Conservation (phyloP, 1,140 invertebrate species). For the Calliopsis andreniformis region DNA sequence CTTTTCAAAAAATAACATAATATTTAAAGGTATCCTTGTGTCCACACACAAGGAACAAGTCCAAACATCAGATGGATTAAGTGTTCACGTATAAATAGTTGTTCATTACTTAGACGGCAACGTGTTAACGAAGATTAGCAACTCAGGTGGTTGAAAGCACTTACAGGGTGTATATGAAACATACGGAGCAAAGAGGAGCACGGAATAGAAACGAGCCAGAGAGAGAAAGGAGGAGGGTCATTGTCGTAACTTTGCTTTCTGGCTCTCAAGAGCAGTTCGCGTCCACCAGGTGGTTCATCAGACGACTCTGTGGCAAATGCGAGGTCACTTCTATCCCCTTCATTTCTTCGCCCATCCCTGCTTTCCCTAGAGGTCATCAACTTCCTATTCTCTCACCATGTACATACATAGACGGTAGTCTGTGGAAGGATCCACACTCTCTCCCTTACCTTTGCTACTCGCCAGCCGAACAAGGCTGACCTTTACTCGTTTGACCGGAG, state of each 20-base stretch:
- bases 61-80: background rate
- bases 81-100: constrained; percentile 2
- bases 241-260: constrained; percentile 61
- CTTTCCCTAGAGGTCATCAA: constrained; percentile 35
- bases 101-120: constrained; percentile 29
- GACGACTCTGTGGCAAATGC: constrained; percentile 56
- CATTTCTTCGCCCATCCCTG: constrained; percentile 45
- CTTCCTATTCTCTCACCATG: background rate
- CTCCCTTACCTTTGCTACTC: background rate
- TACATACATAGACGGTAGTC: too few relatives aligned
- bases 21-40: too few relatives aligned
- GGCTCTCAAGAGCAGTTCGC: constrained; percentile 40
- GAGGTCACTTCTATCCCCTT: constrained; percentile 54
- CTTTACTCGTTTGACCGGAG: constrained; percentile 63
- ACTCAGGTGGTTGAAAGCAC: constrained; percentile 49
- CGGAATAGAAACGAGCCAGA: constrained; percentile 12
- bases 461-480: constrained; percentile 48
- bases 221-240: constrained; percentile 27
- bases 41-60: too few relatives aligned
- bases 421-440: constrained; percentile 16
- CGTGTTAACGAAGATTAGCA: constrained; percentile 28
- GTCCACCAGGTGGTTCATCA: constrained; percentile 62
- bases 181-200: background rate
- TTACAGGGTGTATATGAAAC: constrained; percentile 48
- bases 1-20: too few relatives aligned